Evolutionary conservation across 2,113 vertebrate genomes (phyloP).

Genomic region (Abramis brama): DNA sequence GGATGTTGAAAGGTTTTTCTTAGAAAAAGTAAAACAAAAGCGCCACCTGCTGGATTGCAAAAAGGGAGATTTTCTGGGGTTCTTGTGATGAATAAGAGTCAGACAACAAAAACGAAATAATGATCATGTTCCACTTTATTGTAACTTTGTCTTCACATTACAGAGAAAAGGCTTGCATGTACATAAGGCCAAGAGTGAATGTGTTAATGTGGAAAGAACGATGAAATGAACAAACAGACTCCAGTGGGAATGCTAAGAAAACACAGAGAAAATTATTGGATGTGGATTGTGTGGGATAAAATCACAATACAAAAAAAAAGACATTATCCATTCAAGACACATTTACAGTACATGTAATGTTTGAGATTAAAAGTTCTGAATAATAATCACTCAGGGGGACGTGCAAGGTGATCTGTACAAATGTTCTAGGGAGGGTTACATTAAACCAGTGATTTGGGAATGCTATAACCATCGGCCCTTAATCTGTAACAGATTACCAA

Average conservation of each 20-base stretch:
- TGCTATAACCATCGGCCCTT: not conserved
- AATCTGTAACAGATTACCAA: not conserved
- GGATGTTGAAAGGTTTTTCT: not conserved
- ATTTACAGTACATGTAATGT: not conserved
- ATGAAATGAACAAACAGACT: not conserved
- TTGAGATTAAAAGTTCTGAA: conserved; percentile 1
- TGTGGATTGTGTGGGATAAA: not conserved
- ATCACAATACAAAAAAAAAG: not conserved
- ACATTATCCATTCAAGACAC: not conserved
- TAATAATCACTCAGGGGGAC: not conserved
- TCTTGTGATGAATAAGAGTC: not conserved
- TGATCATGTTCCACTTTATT: conserved; percentile 55
- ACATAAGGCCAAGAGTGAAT: conserved; percentile 33
- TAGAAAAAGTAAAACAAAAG: not conserved
- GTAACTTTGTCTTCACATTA: conserved; percentile 27
- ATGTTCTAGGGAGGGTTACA: not conserved
- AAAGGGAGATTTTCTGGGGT: not conserved
- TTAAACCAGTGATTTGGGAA: not conserved
- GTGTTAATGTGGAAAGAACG: not conserved
- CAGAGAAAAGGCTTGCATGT: not conserved
- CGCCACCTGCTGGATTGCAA: conserved; percentile 36
- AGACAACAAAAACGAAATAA: not conserved
- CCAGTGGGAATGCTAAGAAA: not conserved
- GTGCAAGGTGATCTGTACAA: conserved; percentile 9
- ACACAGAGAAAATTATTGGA: not conserved